Evolutionary conservation across 2,888 invertebrate species (phyloP), one percentile per base, ranked within the genome.

Genomic region (Trissoscelio sp.): DNA sequence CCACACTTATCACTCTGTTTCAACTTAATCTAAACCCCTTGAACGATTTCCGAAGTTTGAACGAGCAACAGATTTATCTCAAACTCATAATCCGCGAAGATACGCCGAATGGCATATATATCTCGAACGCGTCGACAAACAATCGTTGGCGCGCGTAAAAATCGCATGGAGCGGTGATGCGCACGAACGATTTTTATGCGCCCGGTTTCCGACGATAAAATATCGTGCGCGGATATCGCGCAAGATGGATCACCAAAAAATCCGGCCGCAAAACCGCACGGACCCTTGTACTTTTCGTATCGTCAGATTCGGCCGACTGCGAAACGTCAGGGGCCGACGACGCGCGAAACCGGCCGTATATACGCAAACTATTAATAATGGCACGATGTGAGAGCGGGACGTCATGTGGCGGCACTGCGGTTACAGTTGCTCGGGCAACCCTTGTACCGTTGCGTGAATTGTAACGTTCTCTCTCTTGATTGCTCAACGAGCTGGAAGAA

Each of bases 401-500:
- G 83, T 83, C 83, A 83, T 81, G 83, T 37, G 79, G 81, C 70
- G 79, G 79, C 77, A 42, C 75, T 86, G 86, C 81, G 87, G 87
- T 86, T 87, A 82, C 85, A 77, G 86, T 84, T 83, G 84, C 83
- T 83, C 83, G 77, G 83, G 83, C 86, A 87, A 87, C 87, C 86
- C 87, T 85, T 86, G 86, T 82, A 75, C 82, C 84, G 82, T 81
- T 81, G 84, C 83, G 81, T 83, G 83, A 84, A 85, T 83, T 84
- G 85, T 84, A 84, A 85, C 85, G 85, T 81, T 81, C 73, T 81
- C 81, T 72, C 77, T 77, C 81, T 81, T 89, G 86, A 84, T 84
- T 85, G 89, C 83, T 88, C 88, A 89, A 89, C 89, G 89, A 89
- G 87, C 87, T 86, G 89, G 89, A 89, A 90, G 88, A 88, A 88